These are phyloP conservation scores for Drosophila setifemur DNA, from an alignment of 1,140 invertebrate species.

Conservation along the genomic window DNA sequence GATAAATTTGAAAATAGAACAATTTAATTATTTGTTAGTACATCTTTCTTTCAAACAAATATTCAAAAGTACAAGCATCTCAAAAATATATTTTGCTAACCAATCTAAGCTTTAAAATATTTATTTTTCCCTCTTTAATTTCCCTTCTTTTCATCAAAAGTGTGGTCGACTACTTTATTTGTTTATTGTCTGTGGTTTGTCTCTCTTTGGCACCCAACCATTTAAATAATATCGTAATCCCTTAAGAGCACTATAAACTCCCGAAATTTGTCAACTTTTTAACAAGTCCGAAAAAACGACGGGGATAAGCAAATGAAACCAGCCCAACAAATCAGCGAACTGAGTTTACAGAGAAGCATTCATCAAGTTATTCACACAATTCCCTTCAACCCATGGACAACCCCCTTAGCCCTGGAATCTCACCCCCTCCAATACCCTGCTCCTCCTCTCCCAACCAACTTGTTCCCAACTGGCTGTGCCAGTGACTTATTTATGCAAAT, in stretches of 20 bases:
- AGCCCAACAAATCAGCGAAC: constrained; percentile 25
- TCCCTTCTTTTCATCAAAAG: too few species aligned
- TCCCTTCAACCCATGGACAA: constrained; percentile 27
- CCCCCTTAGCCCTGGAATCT: not conserved
- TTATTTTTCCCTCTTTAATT: too few species aligned
- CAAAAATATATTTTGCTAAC: too few species aligned
- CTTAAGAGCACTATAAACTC: constrained; percentile 23
- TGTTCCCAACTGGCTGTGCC: constrained; percentile 58
- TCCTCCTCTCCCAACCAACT: not conserved
- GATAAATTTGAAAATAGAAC: too few species aligned
- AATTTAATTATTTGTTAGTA: too few species aligned
- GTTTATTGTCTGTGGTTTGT: not conserved
- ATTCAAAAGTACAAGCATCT: not conserved
- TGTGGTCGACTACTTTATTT: too few species aligned
- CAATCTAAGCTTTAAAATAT: too few species aligned
- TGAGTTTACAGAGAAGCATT: constrained; percentile 27
- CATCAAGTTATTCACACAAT: constrained; percentile 79
- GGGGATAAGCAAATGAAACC: constrained; percentile 25
- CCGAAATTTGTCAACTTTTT: constrained; percentile 27
- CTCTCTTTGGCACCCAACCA: not conserved
- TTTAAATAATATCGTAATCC: not conserved
- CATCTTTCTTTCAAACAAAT: not conserved
- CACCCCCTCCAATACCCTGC: not conserved
- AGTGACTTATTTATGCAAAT: constrained; percentile 80
- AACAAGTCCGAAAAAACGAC: constrained; percentile 4